Evolutionary conservation across 2,888 invertebrate genomes (phyloP).

Genomic region (Spialia ferax): DNA sequence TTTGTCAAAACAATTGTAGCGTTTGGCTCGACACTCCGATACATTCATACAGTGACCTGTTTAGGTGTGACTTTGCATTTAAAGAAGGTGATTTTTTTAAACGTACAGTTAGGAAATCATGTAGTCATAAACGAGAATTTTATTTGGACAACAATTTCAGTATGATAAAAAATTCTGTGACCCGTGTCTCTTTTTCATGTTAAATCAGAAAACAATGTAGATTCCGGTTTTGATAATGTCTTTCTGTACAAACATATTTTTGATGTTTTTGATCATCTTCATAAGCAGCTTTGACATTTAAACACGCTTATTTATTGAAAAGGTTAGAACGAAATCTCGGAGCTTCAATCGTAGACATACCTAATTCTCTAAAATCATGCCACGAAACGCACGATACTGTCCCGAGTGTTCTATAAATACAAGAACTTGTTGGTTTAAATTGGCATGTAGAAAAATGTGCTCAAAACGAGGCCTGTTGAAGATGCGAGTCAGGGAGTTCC

Average conservation of each 20-base stretch:
- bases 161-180: slow-evolving; percentile 19
- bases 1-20: slow-evolving; percentile 72
- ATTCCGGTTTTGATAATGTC: not conserved
- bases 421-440: slow-evolving; percentile 35
- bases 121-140: slow-evolving; percentile 21
- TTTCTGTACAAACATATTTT: not conserved
- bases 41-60: slow-evolving; percentile 34
- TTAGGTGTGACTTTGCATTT: slow-evolving; percentile 21
- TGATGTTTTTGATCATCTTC: not conserved
- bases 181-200: slow-evolving; percentile 14
- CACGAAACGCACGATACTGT: slow-evolving; percentile 20
- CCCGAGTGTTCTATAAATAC: slow-evolving; percentile 38
- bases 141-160: slow-evolving; percentile 18
- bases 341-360: not conserved
- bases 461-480: slow-evolving; percentile 40
- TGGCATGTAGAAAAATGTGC: slow-evolving; percentile 41
- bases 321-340: not conserved
- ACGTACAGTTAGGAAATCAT: slow-evolving; percentile 32
- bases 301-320: not conserved
- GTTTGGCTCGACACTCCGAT: slow-evolving; percentile 31
- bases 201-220: not conserved
- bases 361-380: slow-evolving; percentile 14
- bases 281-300: not conserved
- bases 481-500: slow-evolving; percentile 54
- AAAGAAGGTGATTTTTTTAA: slow-evolving; percentile 20